phyloP scores from a whole-genome alignment of 2,113 vertebrate genomes.

The Nothoprocta perdicaria region DNA sequence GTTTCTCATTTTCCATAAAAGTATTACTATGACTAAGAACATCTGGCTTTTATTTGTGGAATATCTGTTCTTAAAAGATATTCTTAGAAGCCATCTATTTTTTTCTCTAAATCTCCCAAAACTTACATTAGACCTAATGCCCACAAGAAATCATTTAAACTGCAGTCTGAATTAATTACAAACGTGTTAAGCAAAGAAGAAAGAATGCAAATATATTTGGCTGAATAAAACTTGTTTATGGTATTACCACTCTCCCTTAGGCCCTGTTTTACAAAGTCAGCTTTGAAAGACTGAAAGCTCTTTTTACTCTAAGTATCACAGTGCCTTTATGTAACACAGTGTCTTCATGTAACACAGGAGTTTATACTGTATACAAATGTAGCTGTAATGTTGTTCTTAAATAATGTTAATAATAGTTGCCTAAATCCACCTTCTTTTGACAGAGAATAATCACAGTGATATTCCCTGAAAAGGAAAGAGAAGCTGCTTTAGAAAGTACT shows the following conservation, averaged over 20 bases:
- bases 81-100: background rate
- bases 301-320: background rate
- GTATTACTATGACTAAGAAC: background rate
- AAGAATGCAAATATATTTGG: background rate
- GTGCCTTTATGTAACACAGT: background rate
- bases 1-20: background rate
- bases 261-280: background rate
- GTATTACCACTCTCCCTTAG: background rate
- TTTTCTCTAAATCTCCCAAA: background rate
- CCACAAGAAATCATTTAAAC: background rate
- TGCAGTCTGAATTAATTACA: background rate
- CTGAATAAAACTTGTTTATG: background rate
- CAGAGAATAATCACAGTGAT: background rate
- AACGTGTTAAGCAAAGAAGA: background rate
- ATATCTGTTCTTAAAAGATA: background rate
- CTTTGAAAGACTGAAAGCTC: constrained; percentile 2
- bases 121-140: background rate
- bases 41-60: background rate
- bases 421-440: background rate
- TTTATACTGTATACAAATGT: background rate
- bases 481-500: background rate
- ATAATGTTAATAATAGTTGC: background rate
- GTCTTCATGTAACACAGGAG: background rate
- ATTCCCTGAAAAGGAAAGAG: background rate
- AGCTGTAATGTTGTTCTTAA: background rate